These are phyloP conservation scores for Caenorhabditis afra DNA, from an alignment of 2,888 invertebrate species.

Conservation along the genomic window DNA sequence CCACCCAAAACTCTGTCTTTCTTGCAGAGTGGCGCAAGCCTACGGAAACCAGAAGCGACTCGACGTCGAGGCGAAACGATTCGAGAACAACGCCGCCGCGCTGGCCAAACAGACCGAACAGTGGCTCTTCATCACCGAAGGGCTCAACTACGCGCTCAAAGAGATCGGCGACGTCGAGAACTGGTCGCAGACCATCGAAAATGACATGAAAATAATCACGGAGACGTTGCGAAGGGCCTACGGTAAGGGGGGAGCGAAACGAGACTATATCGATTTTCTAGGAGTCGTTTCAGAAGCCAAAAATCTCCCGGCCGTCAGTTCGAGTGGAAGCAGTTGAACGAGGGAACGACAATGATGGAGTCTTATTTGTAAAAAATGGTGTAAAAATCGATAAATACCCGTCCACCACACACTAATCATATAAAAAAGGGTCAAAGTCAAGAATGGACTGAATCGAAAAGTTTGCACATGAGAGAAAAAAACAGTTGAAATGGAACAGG, in stretches of 20 bases:
- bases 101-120: conserved; percentile 97
- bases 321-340: too few species aligned
- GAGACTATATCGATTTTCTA: background rate
- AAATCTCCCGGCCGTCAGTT: conserved; percentile 37
- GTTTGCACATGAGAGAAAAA: too few species aligned
- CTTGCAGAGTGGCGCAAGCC: conserved; percentile 92
- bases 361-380: conserved; percentile 1
- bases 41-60: conserved; percentile 97
- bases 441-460: too few species aligned
- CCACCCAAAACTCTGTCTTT: too few species aligned
- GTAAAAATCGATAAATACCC: background rate
- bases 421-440: too few species aligned
- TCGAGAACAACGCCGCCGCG: conserved; percentile 93
- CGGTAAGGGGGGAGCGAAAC: conserved; percentile 14
- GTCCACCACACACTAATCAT: too few species aligned
- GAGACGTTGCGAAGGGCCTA: conserved; percentile 85
- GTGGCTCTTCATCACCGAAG: conserved; percentile 90
- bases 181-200: conserved; percentile 97
- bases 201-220: conserved; percentile 93
- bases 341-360: too few species aligned
- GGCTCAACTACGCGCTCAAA: conserved; percentile 84
- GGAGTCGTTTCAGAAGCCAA: conserved; percentile 45
- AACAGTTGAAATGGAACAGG: too few species aligned
- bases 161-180: conserved; percentile 99
- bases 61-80: conserved; percentile 95